Evolutionary conservation across 2,888 invertebrate species (phyloP).

Genomic region (Drosophila merina): DNA sequence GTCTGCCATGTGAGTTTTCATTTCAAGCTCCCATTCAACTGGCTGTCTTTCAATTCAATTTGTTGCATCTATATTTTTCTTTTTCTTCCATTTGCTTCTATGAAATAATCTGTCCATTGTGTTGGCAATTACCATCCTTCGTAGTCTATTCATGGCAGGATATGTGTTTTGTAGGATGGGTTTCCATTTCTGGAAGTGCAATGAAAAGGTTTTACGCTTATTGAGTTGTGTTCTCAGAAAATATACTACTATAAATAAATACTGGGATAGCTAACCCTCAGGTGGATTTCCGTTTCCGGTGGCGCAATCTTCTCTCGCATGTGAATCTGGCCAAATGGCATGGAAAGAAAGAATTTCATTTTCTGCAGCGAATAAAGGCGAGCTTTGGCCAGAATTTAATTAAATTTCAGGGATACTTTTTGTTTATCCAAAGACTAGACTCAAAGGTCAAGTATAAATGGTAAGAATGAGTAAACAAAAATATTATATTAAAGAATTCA

Average conservation of each 20-base stretch:
- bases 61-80: constrained; percentile 22
- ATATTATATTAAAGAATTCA: neutral
- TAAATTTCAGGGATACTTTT: constrained; percentile 24
- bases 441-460: constrained; percentile 34
- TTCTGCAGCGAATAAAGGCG: constrained; percentile 14
- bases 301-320: neutral
- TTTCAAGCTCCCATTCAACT: constrained; percentile 32
- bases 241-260: constrained; percentile 23
- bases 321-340: constrained; percentile 14
- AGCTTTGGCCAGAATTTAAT: constrained; percentile 33
- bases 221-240: constrained; percentile 29
- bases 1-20: constrained; percentile 25
- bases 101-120: constrained; percentile 35
- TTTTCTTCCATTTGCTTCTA: neutral
- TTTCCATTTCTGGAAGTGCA: constrained; percentile 28
- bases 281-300: constrained; percentile 18
- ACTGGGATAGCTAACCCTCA: constrained; percentile 5
- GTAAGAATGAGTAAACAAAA: constrained; percentile 3
- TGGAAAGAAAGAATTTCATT: constrained; percentile 32
- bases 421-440: constrained; percentile 17
- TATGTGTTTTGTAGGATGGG: neutral
- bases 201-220: constrained; percentile 14
- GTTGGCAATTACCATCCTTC: constrained; percentile 32
- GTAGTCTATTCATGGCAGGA: constrained; percentile 20
- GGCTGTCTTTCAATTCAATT: constrained; percentile 37